Percentiles rank a stretch among this genome's conserved stretches.
Conservation (phyloP, 1,140 invertebrate genomes). For the Cydia amplana region DNA sequence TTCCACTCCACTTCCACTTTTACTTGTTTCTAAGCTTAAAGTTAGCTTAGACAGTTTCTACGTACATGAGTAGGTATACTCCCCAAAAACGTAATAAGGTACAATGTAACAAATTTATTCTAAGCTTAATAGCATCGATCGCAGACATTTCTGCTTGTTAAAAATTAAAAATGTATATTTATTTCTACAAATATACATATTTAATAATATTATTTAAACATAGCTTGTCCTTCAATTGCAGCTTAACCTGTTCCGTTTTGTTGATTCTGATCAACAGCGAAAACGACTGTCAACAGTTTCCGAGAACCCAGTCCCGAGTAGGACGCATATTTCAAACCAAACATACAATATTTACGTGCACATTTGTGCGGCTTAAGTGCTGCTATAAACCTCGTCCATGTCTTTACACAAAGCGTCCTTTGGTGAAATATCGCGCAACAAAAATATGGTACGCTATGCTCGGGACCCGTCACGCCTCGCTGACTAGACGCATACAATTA, state of each 20-base stretch:
- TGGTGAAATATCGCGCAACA: constrained; percentile 35
- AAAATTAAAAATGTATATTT: no score
- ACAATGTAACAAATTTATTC: no score
- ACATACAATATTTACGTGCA: constrained; percentile 45
- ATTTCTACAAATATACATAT: no score
- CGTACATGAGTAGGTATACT: no score
- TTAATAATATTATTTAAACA: no score
- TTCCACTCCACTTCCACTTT: no score
- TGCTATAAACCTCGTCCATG: constrained; percentile 46
- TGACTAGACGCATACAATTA: constrained; percentile 75
- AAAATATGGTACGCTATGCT: constrained; percentile 55
- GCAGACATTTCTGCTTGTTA: no score
- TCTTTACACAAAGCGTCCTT: constrained; percentile 27
- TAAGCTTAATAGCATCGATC: no score
- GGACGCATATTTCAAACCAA: constrained; percentile 36
- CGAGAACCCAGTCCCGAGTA: constrained; percentile 37
- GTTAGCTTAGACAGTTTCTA: no score
- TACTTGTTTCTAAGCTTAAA: no score
- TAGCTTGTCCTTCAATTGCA: background rate
- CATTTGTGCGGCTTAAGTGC: constrained; percentile 45
- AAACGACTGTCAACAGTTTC: constrained; percentile 35
- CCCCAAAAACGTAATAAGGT: no score
- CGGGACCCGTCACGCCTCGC: constrained; percentile 56
- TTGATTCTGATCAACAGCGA: background rate
- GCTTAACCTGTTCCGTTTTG: constrained; percentile 11